Percentiles rank a stretch among this genome's conserved stretches.
Conservation (phyloP, 2,888 invertebrate genomes). For the Hipparchia sbordonii region DNA sequence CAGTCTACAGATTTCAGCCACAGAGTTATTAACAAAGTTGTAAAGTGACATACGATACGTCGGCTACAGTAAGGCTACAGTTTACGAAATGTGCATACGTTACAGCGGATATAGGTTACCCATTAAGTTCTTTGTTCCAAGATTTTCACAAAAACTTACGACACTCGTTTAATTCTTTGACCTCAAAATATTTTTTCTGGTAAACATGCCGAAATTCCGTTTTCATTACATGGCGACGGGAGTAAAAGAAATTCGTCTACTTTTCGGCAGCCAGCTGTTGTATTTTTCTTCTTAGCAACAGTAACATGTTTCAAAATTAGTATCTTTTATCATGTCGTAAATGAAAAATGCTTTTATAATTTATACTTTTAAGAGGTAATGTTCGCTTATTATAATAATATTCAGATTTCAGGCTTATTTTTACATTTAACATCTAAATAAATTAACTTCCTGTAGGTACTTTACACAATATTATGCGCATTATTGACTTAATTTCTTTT, state of each 20-base stretch:
- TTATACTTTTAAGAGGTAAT: no score
- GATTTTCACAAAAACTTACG: slow-evolving; percentile 19
- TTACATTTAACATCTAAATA: no score
- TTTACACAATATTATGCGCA: no score
- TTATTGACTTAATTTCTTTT: no score
- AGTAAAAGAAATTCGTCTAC: background rate
- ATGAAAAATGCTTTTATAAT: background rate
- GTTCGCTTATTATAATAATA: no score
- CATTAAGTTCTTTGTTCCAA: slow-evolving; percentile 31
- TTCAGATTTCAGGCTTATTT: no score
- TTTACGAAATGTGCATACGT: slow-evolving; percentile 24
- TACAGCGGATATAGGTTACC: slow-evolving; percentile 6
- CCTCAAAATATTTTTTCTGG: slow-evolving; percentile 30
- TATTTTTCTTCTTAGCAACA: background rate
- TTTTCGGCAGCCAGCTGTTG: background rate
- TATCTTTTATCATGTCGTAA: background rate
- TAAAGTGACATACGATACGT: no score
- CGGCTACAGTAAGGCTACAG: background rate
- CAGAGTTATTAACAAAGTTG: no score
- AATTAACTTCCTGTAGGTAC: no score
- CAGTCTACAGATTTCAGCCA: no score
- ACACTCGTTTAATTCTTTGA: slow-evolving; percentile 32
- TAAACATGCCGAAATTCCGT: slow-evolving; percentile 2
- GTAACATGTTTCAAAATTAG: background rate
- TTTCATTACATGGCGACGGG: background rate